A percentile compares a stretch with the other conserved stretches of the same genome.
Conservation (phyloP, 2,797 vertebrate species). For the Parauchenoglanis punctatus region DNA sequence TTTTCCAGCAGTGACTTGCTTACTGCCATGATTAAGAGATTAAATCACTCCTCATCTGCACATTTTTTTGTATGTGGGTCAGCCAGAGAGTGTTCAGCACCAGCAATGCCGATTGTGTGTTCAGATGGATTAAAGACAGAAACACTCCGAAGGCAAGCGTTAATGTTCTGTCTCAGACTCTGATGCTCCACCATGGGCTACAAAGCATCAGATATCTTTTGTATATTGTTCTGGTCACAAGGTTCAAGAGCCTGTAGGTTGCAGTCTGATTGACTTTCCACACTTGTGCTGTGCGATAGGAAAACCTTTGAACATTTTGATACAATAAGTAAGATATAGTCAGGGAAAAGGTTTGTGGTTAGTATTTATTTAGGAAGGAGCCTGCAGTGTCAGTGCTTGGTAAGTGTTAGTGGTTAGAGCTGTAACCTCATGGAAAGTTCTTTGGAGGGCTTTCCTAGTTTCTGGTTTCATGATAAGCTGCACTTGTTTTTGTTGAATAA, state of each 20-base stretch:
- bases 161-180: background rate
- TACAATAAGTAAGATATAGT: background rate
- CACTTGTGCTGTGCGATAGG: background rate
- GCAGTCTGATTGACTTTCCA: background rate
- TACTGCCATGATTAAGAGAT: slow-evolving; percentile 73
- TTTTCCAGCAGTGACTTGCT: slow-evolving; percentile 63
- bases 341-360: background rate
- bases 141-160: background rate
- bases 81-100: slow-evolving; percentile 50
- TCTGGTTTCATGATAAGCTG: too few species aligned
- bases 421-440: background rate
- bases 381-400: background rate
- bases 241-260: background rate
- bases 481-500: background rate
- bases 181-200: too few species aligned
- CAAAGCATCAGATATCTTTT: background rate
- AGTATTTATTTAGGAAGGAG: background rate
- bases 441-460: too few species aligned
- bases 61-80: slow-evolving; percentile 56
- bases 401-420: background rate
- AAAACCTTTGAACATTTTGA: background rate
- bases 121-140: background rate
- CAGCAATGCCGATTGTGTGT: background rate
- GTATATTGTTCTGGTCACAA: background rate
- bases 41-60: slow-evolving; percentile 67